Base-by-base conservation (phyloP, 2,797 vertebrate genomes). In the Gymnoscopelus microlampas region DNA sequence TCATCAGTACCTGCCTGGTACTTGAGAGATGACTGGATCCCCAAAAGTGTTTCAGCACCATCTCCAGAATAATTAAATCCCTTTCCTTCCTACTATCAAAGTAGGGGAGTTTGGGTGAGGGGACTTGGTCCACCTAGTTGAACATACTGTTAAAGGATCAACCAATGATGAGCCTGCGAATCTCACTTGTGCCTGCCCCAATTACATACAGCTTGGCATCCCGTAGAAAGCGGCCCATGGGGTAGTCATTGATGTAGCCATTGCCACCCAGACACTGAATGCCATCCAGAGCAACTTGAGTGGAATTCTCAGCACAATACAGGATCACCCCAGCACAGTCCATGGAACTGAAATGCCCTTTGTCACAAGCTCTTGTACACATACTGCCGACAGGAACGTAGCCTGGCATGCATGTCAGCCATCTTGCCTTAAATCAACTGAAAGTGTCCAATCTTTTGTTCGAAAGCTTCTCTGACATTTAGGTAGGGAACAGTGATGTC, bases 341-440 rank as follows among this genome's bases (percentile, higher is more conserved):
- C 96, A 95, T 99, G 19, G 95, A 1, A 0, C 88, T 98, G 79
- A 90, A 92, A 79, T 98, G 96, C 47, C 98, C 98, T 85, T 64
- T 94, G 79, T 99, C 98, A 39, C 96, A 98, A 71, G 98, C 98
- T 26, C 91, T 95, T 99, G 92, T 99, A 99, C 81, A 96, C 77
- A 0, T 99, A 99, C 91, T 98, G 98, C 24, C 98, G 95, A 71
- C 94, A 96, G 0, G 95, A 94, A 89, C 93, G 96, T 80, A 99
- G 92, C 39, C 96, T 94, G 0, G 96, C 99, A 87, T 98, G 98
- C 97, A 99, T 99, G 69, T 99, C 97, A 0, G 98, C 97, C 97
- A 99, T 99, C 91, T 99, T 99, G 39, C 96, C 97, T 87, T 99
- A 98, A 96, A 99, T 97, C 29, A 99, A 86, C 98, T 99, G 98